Conservation (phyloP, 92 coral and sea anemone genomes). For the Diadumene lineata region DNA sequence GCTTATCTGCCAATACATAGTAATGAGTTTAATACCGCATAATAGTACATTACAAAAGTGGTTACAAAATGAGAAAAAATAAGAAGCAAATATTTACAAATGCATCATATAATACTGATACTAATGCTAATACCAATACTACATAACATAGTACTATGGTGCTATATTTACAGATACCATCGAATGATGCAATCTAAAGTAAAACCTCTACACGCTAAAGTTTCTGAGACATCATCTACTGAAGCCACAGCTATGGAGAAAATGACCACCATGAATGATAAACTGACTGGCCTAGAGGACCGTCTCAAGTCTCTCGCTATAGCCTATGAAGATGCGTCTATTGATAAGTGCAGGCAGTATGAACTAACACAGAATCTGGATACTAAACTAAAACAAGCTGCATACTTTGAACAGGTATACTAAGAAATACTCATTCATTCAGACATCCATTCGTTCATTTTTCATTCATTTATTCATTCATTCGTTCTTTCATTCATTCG, state of each 20-base stretch:
- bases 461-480: too few species aligned
- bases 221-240: conserved; percentile 89
- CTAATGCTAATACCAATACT: too few species aligned
- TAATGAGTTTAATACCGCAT: too few species aligned
- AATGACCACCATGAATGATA: conserved; percentile 71
- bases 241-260: conserved; percentile 86
- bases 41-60: too few species aligned
- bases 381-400: conserved; percentile 89
- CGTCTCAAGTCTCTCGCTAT: conserved; percentile 80
- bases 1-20: too few species aligned
- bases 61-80: too few species aligned
- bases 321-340: conserved; percentile 95
- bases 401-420: conserved; percentile 91
- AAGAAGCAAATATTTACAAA: too few species aligned
- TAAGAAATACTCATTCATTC: too few species aligned
- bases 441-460: too few species aligned
- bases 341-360: conserved; percentile 92
- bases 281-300: conserved; percentile 80
- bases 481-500: too few species aligned
- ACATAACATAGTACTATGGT: too few species aligned
- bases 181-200: conserved; percentile 97
- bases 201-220: conserved; percentile 90
- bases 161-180: conserved; percentile 62
- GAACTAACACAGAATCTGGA: conserved; percentile 88
- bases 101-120: too few species aligned